These are phyloP conservation scores for Zophobas atratus DNA, from an alignment of 1,140 invertebrate species.

Conservation along the genomic window DNA sequence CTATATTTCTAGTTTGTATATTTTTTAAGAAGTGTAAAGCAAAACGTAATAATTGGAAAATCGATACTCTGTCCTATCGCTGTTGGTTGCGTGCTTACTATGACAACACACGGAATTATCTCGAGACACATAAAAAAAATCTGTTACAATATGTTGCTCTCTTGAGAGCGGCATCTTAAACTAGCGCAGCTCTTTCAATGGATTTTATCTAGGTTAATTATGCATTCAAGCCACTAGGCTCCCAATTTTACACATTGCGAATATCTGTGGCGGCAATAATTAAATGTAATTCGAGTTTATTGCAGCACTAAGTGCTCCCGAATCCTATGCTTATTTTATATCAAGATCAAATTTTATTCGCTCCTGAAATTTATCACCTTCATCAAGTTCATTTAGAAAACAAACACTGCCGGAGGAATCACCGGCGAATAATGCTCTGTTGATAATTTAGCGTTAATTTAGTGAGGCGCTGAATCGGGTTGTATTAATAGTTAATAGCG, in stretches of 20 bases:
- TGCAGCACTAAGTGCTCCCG: background rate
- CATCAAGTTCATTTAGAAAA: background rate
- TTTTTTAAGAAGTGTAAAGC: background rate
- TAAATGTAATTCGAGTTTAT: slow-evolving; percentile 27
- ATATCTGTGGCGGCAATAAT: slow-evolving; percentile 18
- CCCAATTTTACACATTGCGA: slow-evolving; percentile 29
- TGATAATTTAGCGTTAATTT: background rate
- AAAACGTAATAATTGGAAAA: background rate
- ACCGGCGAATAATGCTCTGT: background rate
- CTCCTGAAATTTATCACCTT: background rate
- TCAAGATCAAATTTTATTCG: background rate
- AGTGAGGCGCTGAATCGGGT: background rate
- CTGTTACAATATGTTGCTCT: background rate
- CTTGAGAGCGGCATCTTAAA: slow-evolving; percentile 4
- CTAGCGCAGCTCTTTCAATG: background rate
- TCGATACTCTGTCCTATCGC: background rate
- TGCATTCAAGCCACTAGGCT: background rate
- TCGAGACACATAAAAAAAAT: slow-evolving; percentile 14
- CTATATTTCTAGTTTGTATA: too few relatives aligned
- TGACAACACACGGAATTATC: slow-evolving; percentile 12
- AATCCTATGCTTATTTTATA: slow-evolving; percentile 7
- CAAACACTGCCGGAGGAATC: background rate
- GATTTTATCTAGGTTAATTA: slow-evolving; percentile 31
- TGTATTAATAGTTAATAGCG: slow-evolving; percentile 6
- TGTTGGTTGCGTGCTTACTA: background rate